Base-by-base conservation (phyloP, 2,888 invertebrate genomes). In the Tenthredo distinguenda region DNA sequence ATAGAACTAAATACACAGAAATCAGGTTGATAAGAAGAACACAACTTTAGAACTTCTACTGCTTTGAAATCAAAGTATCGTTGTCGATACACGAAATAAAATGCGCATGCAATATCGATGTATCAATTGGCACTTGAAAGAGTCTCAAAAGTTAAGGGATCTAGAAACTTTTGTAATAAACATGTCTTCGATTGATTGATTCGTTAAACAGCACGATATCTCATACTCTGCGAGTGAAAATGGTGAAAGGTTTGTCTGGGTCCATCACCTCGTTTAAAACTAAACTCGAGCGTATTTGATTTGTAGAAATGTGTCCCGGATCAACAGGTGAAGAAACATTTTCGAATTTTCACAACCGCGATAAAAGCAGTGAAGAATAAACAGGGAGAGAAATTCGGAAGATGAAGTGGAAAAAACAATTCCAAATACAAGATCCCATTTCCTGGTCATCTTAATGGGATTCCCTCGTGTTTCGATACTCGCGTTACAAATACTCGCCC, bases 391-490 rank as follows among this genome's bases (percentile, higher is more conserved):
- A 40, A 15, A 71, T 37, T 9, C 34, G 34, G 18, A n/a, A 71
- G 71, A 71, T 71, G 9, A 37, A 71, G 71, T 34, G 18, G 71
- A 37, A 37, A 71, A 71, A 71, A 71, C 37, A 18, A 40, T 71
- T 71, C 37, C 37, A 71, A 71, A 71, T n/a, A 71, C 37, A 15
- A 71, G 71, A 40, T 71, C 7, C n/a, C 37, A 71, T 62, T 62
- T 10, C 40, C 34, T 40, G 71, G 5, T n/a, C 37, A 40, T 71
- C 71, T n/a, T 71, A 7, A 40, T 71, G 71, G 71, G 34, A 37
- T 71, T 40, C 37, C n/a, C 40, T 71, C 15, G 18, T 71, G 71
- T 71, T 71, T 18, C n/a, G 71, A 37, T 6, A 18, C 71, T 37
- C 37, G n/a, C 71, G n/a, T 71, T 71, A 71, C 71, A 37, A 71